phyloP scores from a whole-genome alignment of 2,113 vertebrate species.

The Eptesicus fuscus region DNA sequence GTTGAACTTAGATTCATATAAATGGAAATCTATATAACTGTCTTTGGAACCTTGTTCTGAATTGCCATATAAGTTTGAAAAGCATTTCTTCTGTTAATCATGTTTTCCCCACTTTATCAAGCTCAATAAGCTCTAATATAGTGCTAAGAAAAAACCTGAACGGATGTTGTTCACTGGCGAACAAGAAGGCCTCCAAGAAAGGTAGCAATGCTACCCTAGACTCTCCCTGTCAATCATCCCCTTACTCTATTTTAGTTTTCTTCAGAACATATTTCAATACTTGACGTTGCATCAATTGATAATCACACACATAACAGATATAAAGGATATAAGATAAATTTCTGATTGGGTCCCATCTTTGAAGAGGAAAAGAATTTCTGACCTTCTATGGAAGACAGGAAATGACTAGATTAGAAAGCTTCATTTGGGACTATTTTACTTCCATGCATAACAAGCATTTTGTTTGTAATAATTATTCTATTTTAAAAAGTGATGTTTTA shows the following conservation, averaged over 20 bases:
- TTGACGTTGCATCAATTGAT: not conserved
- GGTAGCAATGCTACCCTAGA: rapidly evolving
- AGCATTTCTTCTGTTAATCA: not conserved
- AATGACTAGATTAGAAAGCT: not conserved
- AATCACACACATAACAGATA: not conserved
- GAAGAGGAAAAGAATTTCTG: not conserved
- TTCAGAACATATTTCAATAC: not conserved
- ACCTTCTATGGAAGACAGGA: not conserved
- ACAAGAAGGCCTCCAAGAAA: not conserved
- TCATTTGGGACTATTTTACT: not conserved
- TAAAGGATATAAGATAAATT: not conserved
- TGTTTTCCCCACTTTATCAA: not conserved
- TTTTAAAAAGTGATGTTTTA: not conserved
- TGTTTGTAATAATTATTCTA: not conserved
- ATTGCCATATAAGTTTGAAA: not conserved
- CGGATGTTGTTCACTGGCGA: not conserved
- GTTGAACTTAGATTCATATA: not conserved
- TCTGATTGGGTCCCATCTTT: not conserved
- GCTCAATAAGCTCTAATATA: not conserved
- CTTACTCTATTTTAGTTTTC: not conserved
- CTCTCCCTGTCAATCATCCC: not conserved
- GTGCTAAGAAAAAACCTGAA: not conserved
- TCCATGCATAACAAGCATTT: not conserved
- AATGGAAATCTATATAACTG: not conserved
- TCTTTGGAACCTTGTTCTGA: not conserved